phyloP scores from a whole-genome alignment of 2,113 vertebrate species.

The Carassius auratus region DNA sequence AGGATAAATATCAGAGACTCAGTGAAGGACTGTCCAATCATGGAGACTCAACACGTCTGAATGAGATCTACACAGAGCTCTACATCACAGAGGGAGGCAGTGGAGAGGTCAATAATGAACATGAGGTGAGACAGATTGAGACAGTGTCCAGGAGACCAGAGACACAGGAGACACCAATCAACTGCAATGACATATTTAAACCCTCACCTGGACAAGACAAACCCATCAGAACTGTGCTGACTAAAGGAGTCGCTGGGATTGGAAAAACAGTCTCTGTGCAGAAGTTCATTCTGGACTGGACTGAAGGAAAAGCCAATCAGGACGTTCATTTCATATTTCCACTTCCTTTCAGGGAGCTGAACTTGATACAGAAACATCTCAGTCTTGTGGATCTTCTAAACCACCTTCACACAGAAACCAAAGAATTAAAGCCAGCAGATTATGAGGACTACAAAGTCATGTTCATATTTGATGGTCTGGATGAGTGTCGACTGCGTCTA shows the following conservation, averaged over 20 bases:
- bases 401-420: neutral
- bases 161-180: too few relatives aligned
- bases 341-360: constrained; percentile 4
- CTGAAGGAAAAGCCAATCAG: too few relatives aligned
- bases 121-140: too few relatives aligned
- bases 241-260: too few relatives aligned
- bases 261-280: too few relatives aligned
- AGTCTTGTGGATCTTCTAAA: neutral
- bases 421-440: neutral
- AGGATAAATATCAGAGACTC: neutral
- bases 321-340: too few relatives aligned
- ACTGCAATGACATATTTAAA: too few relatives aligned
- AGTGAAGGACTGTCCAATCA: neutral
- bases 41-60: neutral
- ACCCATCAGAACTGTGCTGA: too few relatives aligned
- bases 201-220: too few relatives aligned
- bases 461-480: constrained; percentile 13
- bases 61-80: constrained; percentile 33
- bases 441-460: neutral
- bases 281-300: too few relatives aligned
- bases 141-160: too few relatives aligned
- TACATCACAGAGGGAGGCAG: constrained; percentile 23
- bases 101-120: too few relatives aligned
- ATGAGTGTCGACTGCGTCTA: neutral
- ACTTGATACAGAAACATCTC: neutral